Base-by-base conservation (phyloP, 2,888 invertebrate species). In the Tenthredo distinguenda region DNA sequence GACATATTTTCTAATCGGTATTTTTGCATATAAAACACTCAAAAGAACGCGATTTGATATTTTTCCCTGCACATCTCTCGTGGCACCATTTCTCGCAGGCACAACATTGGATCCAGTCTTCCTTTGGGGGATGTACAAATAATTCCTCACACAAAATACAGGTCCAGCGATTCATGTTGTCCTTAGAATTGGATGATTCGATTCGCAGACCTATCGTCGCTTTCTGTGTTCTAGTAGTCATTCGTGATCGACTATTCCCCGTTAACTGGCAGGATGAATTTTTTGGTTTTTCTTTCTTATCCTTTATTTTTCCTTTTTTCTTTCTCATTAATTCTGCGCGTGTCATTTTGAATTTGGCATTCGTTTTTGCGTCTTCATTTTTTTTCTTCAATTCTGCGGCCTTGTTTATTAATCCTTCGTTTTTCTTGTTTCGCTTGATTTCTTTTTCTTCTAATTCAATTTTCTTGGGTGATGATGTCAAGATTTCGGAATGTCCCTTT, bases 71-170 rank as follows among this genome's bases (percentile, higher is more conserved):
- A 34, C 68, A 68, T 68, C 68, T 12, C 34, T 68, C 68, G 31
- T 68, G 68, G 68, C 68, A 68, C 68, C 68, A 68, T 68, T 31
- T 15, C 18, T 68, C 68, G 68, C 68, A 68, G 15, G 68, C 15
- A 68, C 65, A 12, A 65, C 65, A 65, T 34, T 68, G 31, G 15
- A 68, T 15, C 68, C 68, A 68, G 68, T 34, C 68, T 18, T 68
- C 68, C 18, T 68, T 68, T 34, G 68, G 68, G 3, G 68, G 68
- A 31, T 34, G 68, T 34, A 68, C 68, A 31, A 68, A 68, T 18
- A 68, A 3, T 31, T 68, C 68, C 18, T 34, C 15, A 68, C 68
- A 68, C 15, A 34, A 15, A 31, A 68, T 34, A 18, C 68, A 68
- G 12, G 5, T 68, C 68, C 68, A 68, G 0, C 68, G 3, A 68